Percentiles rank a stretch among this genome's conserved stretches.
phyloP scores from a whole-genome alignment of 2,888 invertebrate species.

The Microctonus brassicae region DNA sequence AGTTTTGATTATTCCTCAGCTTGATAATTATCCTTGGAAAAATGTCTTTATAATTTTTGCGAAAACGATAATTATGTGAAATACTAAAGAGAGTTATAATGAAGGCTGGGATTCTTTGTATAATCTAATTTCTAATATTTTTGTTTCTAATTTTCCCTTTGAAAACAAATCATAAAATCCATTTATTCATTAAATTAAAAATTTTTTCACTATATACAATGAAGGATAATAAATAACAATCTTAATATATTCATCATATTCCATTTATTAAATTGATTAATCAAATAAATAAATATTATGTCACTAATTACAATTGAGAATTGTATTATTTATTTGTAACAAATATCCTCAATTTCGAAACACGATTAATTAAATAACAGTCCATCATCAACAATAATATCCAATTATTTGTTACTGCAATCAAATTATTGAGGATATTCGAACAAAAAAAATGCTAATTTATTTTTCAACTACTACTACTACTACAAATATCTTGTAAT shows the following conservation, averaged over 20 bases:
- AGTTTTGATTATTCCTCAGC: too few species aligned
- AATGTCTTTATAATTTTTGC: too few species aligned
- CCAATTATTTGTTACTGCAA: background rate
- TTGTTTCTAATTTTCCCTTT: too few species aligned
- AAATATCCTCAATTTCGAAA: constrained; percentile 2
- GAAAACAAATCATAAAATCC: background rate
- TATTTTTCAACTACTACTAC: background rate
- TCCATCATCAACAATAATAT: background rate
- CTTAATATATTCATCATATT: too few species aligned
- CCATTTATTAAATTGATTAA: constrained; percentile 52
- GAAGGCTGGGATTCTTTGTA: too few species aligned
- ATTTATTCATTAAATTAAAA: background rate
- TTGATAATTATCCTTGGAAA: too few species aligned
- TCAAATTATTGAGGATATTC: constrained; percentile 7
- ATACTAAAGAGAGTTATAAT: too few species aligned
- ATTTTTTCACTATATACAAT: background rate
- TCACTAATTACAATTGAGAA: constrained; percentile 35
- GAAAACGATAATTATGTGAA: too few species aligned
- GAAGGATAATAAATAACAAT: constrained; percentile 22
- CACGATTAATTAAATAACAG: background rate
- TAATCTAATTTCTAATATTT: too few species aligned
- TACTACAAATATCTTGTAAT: background rate
- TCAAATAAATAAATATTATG: constrained; percentile 53
- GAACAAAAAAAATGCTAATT: background rate
- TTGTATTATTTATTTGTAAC: constrained; percentile 2